Base-by-base conservation (phyloP, 2,888 invertebrate species). In the Caradrina kadenii region DNA sequence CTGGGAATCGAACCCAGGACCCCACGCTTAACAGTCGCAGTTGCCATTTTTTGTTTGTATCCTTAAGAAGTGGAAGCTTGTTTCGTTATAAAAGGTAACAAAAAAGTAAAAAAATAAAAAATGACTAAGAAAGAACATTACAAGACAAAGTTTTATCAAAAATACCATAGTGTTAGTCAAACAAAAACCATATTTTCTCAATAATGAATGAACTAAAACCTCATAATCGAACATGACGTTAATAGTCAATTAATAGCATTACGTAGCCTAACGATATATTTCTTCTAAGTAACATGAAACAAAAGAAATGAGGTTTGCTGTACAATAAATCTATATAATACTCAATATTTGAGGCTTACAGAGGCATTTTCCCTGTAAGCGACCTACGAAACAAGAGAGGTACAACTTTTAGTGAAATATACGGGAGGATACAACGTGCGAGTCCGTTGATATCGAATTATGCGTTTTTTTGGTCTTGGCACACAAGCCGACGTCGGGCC, bases 311-410 rank as follows among this genome's bases (percentile, higher is more conserved):
- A 70, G 69, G 70, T 62, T 39, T 56, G n/a, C 35, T 59, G 76
- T 73, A 82, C 83, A 79, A 85, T 87, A 87, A 86, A 84, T 84
- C 85, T 82, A 82, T 82, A 84, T 83, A 82, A 83, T 84, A 85
- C 84, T 79, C 85, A 86, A 86, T 86, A 83, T 84, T 83, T 83
- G 76, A 61, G 67, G 73, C 77, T 81, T 81, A 78, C 61, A 31
- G 55, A 65, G 61, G 74, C 65, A 66, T 76, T 84, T 80, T 76
- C 69, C 76, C 80, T 72, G 76, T 80, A 84, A 82, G 80, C 68
- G 76, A 76, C 65, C 70, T 52, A 65, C 71, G 56, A 75, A 82
- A 84, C 80, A 84, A 71, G 73, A 50, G 48, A 50, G 39, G 35
- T 54, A 78, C 52, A 69, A 70, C 67, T 73, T 54, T n/a, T n/a